Conservation (phyloP, 2,888 invertebrate genomes). For the Anoncus sp. region DNA sequence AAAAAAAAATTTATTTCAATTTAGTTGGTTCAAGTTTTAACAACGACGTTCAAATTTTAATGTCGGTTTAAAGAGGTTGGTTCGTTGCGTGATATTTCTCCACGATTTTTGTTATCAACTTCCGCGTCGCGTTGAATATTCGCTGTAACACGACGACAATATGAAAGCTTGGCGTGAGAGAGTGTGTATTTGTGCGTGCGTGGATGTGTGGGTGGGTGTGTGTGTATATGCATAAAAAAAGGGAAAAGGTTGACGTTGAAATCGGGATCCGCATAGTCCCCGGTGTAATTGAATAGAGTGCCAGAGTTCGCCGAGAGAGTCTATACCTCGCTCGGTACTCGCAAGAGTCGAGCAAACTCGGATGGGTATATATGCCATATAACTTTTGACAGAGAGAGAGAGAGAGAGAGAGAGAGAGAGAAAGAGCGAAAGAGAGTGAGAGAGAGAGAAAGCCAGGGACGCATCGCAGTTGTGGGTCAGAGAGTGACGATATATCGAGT, state of each 20-base stretch:
- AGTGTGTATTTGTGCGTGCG: background rate
- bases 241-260: conserved; percentile 52
- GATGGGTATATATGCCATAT: conserved; percentile 27
- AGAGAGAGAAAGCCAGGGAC: conserved; percentile 32
- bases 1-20: conserved; percentile 13
- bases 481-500: conserved; percentile 14
- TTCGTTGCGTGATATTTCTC: background rate
- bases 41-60: background rate
- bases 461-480: conserved; percentile 9
- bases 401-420: conserved; percentile 33
- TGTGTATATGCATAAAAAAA: background rate
- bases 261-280: conserved; percentile 66
- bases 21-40: background rate
- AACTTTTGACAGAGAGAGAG: conserved; percentile 52
- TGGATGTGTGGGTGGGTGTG: background rate
- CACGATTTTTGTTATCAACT: background rate
- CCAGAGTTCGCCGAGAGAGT: conserved; percentile 47
- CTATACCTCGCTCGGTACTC: conserved; percentile 20
- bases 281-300: conserved; percentile 78
- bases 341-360: conserved; percentile 32
- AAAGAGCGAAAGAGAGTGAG: conserved; percentile 32
- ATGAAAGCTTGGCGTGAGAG: background rate
- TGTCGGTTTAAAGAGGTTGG: conserved; percentile 1
- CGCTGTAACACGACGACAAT: conserved; percentile 12
- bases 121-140: background rate